A percentile compares a stretch with the other conserved stretches of the same genome.
phyloP scores from a whole-genome alignment of 2,113 vertebrate genomes.

The Hassar affinis region DNA sequence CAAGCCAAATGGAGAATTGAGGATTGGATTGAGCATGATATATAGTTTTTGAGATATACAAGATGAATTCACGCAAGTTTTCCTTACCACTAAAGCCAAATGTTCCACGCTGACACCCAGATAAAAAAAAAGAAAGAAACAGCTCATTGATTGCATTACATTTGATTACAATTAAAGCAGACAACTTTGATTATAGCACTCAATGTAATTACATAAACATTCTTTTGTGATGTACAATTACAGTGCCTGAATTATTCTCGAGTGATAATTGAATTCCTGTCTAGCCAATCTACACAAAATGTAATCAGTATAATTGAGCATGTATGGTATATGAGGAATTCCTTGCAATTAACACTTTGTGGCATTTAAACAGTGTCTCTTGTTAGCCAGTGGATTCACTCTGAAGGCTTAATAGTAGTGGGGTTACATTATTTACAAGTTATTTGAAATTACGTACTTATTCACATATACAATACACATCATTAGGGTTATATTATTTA shows the following conservation, averaged over 20 bases:
- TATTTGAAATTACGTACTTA: no score
- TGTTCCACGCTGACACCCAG: background rate
- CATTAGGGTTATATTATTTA: no score
- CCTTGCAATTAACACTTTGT: background rate
- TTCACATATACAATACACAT: no score
- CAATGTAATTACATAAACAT: background rate
- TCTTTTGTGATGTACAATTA: background rate
- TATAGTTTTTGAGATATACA: background rate
- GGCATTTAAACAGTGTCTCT: background rate
- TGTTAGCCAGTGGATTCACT: background rate
- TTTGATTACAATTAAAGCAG: slow-evolving; percentile 3
- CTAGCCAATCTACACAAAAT: background rate
- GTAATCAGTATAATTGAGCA: background rate
- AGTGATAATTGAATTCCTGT: background rate
- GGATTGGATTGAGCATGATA: background rate
- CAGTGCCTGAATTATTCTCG: background rate
- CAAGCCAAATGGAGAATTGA: background rate
- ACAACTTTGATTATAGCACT: slow-evolving; percentile 12
- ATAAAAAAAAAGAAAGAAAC: background rate
- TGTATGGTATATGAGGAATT: background rate
- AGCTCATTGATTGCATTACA: background rate
- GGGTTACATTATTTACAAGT: no score
- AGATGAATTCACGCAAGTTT: background rate
- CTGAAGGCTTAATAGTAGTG: no score
- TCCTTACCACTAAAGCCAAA: background rate